Evolutionary conservation across 2,113 vertebrate genomes (phyloP).

Genomic region (Cavia aperea): DNA sequence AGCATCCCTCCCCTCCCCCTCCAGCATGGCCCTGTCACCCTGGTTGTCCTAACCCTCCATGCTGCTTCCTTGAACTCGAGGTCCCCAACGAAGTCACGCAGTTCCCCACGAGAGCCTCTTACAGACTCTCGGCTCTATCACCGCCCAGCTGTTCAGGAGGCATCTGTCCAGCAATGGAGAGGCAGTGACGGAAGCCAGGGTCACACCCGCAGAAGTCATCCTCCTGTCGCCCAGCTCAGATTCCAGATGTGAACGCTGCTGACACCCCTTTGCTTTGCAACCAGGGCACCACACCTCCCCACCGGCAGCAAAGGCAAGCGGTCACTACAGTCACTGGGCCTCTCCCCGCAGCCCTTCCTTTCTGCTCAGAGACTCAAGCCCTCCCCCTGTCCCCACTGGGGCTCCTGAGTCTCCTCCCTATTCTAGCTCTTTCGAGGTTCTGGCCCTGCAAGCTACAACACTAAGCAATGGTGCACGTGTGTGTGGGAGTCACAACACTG

Average conservation of each 20-base stretch:
- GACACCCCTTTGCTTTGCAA: not conserved
- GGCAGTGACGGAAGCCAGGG: not conserved
- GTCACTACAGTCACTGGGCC: too few relatives aligned
- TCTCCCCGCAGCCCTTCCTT: not conserved
- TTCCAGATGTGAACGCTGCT: not conserved
- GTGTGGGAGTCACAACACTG: not conserved
- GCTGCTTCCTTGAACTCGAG: not conserved
- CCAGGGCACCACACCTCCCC: not conserved
- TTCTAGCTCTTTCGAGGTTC: not conserved
- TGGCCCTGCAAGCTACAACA: not conserved
- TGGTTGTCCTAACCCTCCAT: not conserved
- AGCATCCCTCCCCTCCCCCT: not conserved
- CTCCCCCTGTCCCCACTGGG: not conserved
- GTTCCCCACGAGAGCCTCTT: not conserved
- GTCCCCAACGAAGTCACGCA: not conserved
- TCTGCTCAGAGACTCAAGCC: not conserved
- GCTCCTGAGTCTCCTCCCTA: not conserved
- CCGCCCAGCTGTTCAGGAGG: not conserved
- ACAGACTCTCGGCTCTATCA: not conserved
- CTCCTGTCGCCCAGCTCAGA: not conserved
- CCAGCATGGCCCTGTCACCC: not conserved
- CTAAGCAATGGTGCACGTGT: not conserved
- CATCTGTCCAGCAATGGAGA: not conserved
- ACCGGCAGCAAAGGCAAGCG: not conserved
- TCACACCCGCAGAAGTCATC: not conserved